Percentiles rank a stretch among this genome's conserved stretches.
These are phyloP conservation scores for Epinephelus lanceolatus DNA, from an alignment of 2,113 vertebrate species.

Conservation along the genomic window DNA sequence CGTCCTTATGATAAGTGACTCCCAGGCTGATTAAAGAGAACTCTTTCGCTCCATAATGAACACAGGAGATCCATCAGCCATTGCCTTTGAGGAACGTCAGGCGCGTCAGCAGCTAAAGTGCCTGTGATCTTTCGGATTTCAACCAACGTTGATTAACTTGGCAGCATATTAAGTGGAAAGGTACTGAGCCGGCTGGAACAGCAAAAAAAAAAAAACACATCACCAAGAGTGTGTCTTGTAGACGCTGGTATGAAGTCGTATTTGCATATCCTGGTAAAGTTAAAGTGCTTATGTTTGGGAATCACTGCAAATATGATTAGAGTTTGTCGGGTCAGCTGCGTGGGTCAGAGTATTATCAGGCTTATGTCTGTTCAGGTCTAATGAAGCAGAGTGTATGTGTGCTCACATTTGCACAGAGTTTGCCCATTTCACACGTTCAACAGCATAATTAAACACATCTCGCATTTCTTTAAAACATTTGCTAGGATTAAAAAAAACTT, in stretches of 20 bases:
- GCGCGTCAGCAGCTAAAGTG: slow-evolving; percentile 78
- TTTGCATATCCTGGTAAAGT: slow-evolving; percentile 70
- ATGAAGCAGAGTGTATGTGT: slow-evolving; percentile 42
- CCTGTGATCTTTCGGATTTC: slow-evolving; percentile 81
- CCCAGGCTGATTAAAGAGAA: slow-evolving; percentile 81
- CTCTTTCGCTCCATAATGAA: slow-evolving; percentile 81
- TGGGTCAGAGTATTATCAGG: slow-evolving; percentile 69
- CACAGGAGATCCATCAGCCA: slow-evolving; percentile 80
- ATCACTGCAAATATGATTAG: slow-evolving; percentile 65
- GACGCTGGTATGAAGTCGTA: slow-evolving; percentile 46
- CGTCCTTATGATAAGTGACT: slow-evolving; percentile 81
- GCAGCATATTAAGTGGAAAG: slow-evolving; percentile 82
- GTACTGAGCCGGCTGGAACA: slow-evolving; percentile 75
- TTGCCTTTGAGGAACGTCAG: slow-evolving; percentile 80
- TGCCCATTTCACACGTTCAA: slow-evolving; percentile 25
- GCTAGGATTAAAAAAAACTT: slow-evolving; percentile 4
- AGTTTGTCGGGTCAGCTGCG: slow-evolving; percentile 67
- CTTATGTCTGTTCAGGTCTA: slow-evolving; percentile 61
- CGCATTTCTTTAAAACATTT: not conserved
- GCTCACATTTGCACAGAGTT: slow-evolving; percentile 34
- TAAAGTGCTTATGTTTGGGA: slow-evolving; percentile 73
- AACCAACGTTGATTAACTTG: slow-evolving; percentile 83
- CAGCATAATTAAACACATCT: slow-evolving; percentile 12
- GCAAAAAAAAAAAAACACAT: slow-evolving; percentile 55
- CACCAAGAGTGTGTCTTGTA: slow-evolving; percentile 64